Evolutionary conservation across 2,888 invertebrate genomes (phyloP).

Genomic region (Phalera bucephala): DNA sequence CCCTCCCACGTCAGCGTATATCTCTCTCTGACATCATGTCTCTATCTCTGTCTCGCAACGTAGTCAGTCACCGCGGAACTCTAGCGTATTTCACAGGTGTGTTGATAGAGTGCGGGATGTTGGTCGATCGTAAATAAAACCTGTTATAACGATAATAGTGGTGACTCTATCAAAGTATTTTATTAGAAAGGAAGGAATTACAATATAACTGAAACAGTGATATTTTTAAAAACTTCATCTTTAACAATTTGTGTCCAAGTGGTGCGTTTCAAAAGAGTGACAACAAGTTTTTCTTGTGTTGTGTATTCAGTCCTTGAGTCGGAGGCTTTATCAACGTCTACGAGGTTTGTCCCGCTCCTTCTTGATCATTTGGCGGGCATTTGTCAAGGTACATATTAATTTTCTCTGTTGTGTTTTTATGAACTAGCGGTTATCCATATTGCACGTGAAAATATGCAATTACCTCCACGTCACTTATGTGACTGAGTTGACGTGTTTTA

Average conservation of each 20-base stretch:
- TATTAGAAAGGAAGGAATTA: conserved; percentile 7
- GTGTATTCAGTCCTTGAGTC: conserved; percentile 68
- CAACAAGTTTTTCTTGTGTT: conserved; percentile 70
- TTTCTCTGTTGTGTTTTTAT: neutral
- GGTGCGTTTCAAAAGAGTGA: conserved; percentile 69
- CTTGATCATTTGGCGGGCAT: conserved; percentile 52
- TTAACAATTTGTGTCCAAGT: conserved; percentile 40
- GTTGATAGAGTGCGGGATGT: conserved; percentile 39
- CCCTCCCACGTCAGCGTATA: conserved; percentile 63
- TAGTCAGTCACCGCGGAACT: conserved; percentile 73
- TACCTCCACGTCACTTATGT: conserved; percentile 18
- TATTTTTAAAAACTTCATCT: conserved; percentile 2
- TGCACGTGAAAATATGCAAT: conserved; percentile 4
- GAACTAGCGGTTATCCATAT: neutral
- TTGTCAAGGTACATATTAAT: conserved; percentile 54
- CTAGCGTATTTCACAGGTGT: conserved; percentile 65
- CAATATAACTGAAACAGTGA: conserved; percentile 14
- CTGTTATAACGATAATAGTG: conserved; percentile 43
- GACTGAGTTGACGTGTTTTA: neutral
- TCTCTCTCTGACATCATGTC: conserved; percentile 65
- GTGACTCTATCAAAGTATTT: conserved; percentile 21
- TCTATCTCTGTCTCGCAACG: conserved; percentile 63
- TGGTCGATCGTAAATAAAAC: conserved; percentile 62
- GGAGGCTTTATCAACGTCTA: conserved; percentile 67
- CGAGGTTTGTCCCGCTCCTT: conserved; percentile 51